phyloP scores from a whole-genome alignment of 2,888 invertebrate species.

The Eilema depressum region DNA sequence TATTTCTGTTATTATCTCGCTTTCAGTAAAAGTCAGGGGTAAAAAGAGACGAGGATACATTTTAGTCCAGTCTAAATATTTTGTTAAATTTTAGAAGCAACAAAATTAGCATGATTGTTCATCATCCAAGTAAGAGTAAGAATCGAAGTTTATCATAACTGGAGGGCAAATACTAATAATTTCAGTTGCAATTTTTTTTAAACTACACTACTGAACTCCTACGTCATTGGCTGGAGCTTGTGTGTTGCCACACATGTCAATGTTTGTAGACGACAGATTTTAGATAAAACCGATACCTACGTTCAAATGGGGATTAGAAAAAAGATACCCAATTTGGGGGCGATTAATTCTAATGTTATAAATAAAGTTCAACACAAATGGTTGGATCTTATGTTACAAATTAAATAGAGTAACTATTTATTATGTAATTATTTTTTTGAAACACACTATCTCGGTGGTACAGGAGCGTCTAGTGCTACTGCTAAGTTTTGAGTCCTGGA shows the following conservation, averaged over 20 bases:
- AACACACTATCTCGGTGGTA: background rate
- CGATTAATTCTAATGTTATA: slow-evolving; percentile 57
- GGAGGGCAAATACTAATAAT: background rate
- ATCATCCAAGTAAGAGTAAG: too few species aligned
- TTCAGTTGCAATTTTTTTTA: background rate
- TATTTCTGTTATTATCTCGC: too few species aligned
- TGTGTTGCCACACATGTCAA: slow-evolving; percentile 64
- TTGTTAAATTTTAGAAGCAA: too few species aligned
- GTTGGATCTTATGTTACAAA: slow-evolving; percentile 55
- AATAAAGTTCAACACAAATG: slow-evolving; percentile 35
- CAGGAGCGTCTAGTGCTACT: background rate
- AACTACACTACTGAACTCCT: slow-evolving; percentile 4
- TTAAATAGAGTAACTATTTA: slow-evolving; percentile 46
- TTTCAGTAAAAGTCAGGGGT: too few species aligned
- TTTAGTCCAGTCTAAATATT: too few species aligned
- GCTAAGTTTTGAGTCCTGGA: background rate
- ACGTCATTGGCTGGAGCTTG: slow-evolving; percentile 39
- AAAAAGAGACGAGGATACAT: too few species aligned
- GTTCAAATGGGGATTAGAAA: slow-evolving; percentile 70
- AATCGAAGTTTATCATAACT: too few species aligned
- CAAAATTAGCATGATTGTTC: too few species aligned
- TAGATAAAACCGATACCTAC: slow-evolving; percentile 68
- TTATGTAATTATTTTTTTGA: background rate
- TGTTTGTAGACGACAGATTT: slow-evolving; percentile 70
- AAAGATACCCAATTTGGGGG: slow-evolving; percentile 67